Percentiles rank a stretch among this genome's conserved stretches.
phyloP scores from a whole-genome alignment of 2,888 invertebrate genomes.

The Dendrolimus pini region DNA sequence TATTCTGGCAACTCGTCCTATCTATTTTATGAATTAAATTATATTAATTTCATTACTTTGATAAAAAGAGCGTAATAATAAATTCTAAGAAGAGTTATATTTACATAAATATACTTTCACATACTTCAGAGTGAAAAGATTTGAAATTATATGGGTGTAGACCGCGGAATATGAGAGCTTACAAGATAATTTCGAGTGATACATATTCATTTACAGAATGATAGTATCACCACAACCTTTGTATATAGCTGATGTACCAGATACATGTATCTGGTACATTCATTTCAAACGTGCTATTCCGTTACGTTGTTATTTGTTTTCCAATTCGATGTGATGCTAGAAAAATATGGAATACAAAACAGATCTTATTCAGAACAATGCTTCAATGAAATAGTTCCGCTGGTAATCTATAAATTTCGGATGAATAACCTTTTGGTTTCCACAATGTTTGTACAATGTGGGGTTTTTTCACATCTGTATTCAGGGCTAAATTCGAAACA shows the following conservation, averaged over 20 bases:
- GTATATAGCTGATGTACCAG: too few species aligned
- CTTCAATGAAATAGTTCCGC: background rate
- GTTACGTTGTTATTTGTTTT: constrained; percentile 24
- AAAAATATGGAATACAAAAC: constrained; percentile 23
- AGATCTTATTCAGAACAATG: constrained; percentile 8
- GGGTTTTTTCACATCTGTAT: too few species aligned
- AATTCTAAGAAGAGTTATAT: constrained; percentile 6
- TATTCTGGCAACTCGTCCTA: too few species aligned
- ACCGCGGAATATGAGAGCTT: constrained; percentile 4
- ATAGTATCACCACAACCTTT: background rate
- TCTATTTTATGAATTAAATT: too few species aligned
- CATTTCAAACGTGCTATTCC: constrained; percentile 23
- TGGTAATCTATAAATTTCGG: too few species aligned
- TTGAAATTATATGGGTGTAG: constrained; percentile 15
- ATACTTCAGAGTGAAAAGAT: constrained; percentile 14
- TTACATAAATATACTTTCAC: constrained; percentile 14
- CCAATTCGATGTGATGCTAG: constrained; percentile 18
- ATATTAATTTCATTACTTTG: background rate
- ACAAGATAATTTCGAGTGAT: background rate
- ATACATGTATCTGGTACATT: constrained; percentile 10
- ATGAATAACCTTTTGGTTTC: too few species aligned
- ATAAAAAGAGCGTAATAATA: background rate
- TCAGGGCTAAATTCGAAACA: too few species aligned
- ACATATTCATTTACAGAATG: background rate
- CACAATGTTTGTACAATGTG: too few species aligned